Percentiles rank a stretch among this genome's conserved stretches.
phyloP scores from a whole-genome alignment of 2,113 vertebrate species.

The Semnornis frantzii region DNA sequence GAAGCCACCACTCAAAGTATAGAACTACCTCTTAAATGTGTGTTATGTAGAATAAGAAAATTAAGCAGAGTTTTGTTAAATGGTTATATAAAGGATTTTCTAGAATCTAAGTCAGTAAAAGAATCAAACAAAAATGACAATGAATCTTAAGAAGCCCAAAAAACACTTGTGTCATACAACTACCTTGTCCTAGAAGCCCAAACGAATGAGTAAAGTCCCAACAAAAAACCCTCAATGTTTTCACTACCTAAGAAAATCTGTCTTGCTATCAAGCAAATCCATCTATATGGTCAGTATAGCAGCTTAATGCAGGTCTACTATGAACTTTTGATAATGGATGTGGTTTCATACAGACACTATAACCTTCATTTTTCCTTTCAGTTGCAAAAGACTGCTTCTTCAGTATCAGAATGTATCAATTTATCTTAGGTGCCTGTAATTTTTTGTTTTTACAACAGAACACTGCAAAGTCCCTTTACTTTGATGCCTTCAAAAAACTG shows the following conservation, averaged over 20 bases:
- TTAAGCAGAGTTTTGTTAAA: not conserved
- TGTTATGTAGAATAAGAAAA: not conserved
- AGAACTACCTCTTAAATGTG: not conserved
- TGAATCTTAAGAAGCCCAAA: not conserved
- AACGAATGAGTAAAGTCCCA: not conserved
- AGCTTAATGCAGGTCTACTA: not conserved
- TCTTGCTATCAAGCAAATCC: not conserved
- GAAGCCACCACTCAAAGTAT: not conserved
- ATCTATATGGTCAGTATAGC: not conserved
- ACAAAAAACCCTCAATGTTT: accelerated
- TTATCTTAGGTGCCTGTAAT: not conserved
- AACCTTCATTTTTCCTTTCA: not conserved
- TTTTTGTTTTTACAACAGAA: not conserved
- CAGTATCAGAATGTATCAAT: not conserved
- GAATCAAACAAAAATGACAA: not conserved
- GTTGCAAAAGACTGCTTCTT: not conserved
- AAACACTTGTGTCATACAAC: not conserved
- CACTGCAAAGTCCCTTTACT: not conserved
- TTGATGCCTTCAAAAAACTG: not conserved
- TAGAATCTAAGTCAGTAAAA: not conserved
- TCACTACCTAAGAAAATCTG: not conserved
- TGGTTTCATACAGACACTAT: not conserved
- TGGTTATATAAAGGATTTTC: not conserved
- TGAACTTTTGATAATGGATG: not conserved
- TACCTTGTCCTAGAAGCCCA: not conserved